Conservation (phyloP, 2,888 invertebrate genomes). For the Andrena flavipes region DNA sequence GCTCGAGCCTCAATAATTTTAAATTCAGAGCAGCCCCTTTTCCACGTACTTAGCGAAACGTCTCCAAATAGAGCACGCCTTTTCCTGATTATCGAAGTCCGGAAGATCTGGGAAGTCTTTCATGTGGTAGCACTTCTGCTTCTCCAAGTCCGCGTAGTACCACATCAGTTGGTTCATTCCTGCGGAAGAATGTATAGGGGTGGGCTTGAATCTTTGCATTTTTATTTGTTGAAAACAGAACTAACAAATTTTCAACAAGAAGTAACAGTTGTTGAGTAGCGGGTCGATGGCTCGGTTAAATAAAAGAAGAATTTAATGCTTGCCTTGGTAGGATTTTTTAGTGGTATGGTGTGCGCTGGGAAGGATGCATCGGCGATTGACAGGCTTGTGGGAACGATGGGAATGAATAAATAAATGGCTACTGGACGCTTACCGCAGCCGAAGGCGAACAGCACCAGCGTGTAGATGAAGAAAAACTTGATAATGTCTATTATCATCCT, state of each 20-base stretch:
- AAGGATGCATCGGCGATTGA: no score
- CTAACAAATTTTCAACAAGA: no score
- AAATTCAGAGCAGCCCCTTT: neutral
- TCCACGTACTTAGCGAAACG: slow-evolving; percentile 92
- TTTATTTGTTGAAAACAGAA: no score
- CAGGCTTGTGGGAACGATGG: neutral
- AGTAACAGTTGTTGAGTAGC: no score
- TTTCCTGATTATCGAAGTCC: slow-evolving; percentile 93
- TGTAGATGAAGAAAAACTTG: slow-evolving; percentile 98
- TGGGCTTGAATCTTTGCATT: no score
- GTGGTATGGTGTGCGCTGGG: no score
- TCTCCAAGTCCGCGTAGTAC: slow-evolving; percentile 97
- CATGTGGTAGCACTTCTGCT: slow-evolving; percentile 92
- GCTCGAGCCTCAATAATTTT: no score
- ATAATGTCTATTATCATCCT: slow-evolving; percentile 97
- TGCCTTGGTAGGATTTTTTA: no score
- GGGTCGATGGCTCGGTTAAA: neutral
- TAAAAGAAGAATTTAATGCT: neutral
- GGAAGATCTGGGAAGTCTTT: slow-evolving; percentile 88
- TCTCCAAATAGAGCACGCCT: slow-evolving; percentile 94
- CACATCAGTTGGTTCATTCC: slow-evolving; percentile 95
- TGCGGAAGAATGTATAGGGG: slow-evolving; percentile 75
- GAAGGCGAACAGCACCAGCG: slow-evolving; percentile 96
- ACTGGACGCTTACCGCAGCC: slow-evolving; percentile 92
- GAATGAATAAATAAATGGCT: slow-evolving; percentile 42